Conservation (phyloP, 2,797 vertebrate species). For the Oreortyx pictus region DNA sequence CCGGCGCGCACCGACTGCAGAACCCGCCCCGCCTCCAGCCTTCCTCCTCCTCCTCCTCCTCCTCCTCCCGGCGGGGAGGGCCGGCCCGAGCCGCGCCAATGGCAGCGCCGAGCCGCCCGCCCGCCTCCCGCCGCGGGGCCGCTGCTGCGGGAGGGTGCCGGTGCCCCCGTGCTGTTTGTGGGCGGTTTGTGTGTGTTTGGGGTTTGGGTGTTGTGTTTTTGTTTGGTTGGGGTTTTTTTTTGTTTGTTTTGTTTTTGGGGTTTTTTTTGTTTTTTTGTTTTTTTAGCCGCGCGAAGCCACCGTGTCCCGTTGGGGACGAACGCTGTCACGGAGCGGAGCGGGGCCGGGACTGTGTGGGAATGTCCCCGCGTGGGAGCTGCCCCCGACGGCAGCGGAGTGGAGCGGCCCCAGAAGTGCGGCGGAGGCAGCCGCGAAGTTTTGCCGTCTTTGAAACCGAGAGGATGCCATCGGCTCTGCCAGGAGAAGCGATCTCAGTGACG, state of each 20-base stretch:
- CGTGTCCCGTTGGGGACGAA: too few species aligned
- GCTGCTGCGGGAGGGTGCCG: slow-evolving; percentile 73
- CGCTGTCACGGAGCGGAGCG: too few species aligned
- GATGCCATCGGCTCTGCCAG: neutral
- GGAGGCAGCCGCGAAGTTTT: neutral
- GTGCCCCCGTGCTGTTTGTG: slow-evolving; percentile 5
- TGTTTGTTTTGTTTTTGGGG: too few species aligned
- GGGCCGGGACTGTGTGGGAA: too few species aligned
- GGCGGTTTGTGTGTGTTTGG: neutral
- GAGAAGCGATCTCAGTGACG: neutral
- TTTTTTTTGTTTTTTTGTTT: too few species aligned
- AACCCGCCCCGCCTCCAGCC: slow-evolving; percentile 59
- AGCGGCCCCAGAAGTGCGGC: neutral
- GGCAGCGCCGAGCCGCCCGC: neutral
- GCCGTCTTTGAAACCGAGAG: neutral
- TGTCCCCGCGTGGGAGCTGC: neutral
- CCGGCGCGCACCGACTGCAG: slow-evolving; percentile 58
- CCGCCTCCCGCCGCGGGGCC: slow-evolving; percentile 69
- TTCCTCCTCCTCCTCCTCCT: neutral
- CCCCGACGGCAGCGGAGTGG: too few species aligned
- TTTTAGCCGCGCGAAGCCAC: too few species aligned
- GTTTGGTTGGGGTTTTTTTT: too few species aligned
- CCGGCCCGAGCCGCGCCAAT: slow-evolving; percentile 79
- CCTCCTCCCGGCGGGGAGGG: slow-evolving; percentile 24
- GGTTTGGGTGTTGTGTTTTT: too few species aligned